Base-by-base conservation (phyloP, 2,113 vertebrate genomes). In the Tretioscincus oriximinensis region DNA sequence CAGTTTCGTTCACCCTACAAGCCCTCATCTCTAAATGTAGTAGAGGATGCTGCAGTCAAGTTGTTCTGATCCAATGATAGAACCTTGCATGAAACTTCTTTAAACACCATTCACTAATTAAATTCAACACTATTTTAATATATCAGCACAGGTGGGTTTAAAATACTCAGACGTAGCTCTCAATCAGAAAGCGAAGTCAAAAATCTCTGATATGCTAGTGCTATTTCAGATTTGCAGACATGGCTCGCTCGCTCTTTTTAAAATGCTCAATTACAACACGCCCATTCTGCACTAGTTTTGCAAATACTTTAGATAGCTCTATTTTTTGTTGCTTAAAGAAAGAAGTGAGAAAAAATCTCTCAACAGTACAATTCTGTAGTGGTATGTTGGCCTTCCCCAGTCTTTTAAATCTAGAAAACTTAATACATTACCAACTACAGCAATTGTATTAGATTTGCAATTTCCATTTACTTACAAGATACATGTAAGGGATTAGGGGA, bases 1-100 rank as follows among this genome's bases (percentile, higher is more conserved):
- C 94, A 94, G 93, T 91, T 93, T 86, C 92, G 90, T 93, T 85
- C 91, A 84, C 87, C 83, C 86, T 22, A n/a, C 77, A 87, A 89
- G 64, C 87, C 88, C 91, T 88, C 81, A 94, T 88, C 92, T 81
- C 84, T 84, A 91, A 91, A 89, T 1, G 28, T 75, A 88, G 68
- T 71, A 80, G 77, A 89, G 70, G 1, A 86, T 75, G 72, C 85
- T 88, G 41, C 1, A 63, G 26, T 64, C 9, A 68, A 70, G 51
- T 28, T 4, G 77, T 51, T 80, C 6, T 78, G 76, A 21, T 21
- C 51, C 0, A 65, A 82, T 61, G 0, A 61, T 63, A 80, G 81
- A 72, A 78, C 14, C 83, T 77, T 1, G 14, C 45, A 84, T 0
- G 29, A 82, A 81, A 60, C 28, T 49, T 3, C 66, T 0, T 0